Evolutionary conservation across 1,140 invertebrate genomes (phyloP).

Genomic region (Drosophila yakuba): DNA sequence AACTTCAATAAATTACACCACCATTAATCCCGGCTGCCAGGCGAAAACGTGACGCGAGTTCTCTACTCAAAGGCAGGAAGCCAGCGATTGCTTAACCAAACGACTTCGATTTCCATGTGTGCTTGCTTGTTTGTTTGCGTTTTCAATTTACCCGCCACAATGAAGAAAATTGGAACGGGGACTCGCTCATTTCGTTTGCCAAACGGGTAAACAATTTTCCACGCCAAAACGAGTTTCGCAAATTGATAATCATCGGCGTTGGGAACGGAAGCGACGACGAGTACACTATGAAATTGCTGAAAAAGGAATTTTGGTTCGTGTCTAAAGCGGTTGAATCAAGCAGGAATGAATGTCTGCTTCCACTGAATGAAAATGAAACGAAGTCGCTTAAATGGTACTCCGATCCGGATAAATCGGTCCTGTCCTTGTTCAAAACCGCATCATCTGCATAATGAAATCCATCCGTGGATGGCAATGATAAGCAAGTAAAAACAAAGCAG

Average conservation of each 20-base stretch:
- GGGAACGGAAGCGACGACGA: neutral
- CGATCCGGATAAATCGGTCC: neutral
- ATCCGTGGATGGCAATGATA: conserved; percentile 39
- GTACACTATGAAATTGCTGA: conserved; percentile 19
- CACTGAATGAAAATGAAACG: neutral
- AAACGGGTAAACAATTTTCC: conserved; percentile 55
- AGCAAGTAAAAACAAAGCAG: conserved; percentile 35
- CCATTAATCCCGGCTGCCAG: conserved; percentile 62
- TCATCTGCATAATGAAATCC: conserved; percentile 33
- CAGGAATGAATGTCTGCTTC: neutral
- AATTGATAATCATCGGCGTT: conserved; percentile 71
- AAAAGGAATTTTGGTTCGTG: conserved; percentile 1
- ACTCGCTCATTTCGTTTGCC: conserved; percentile 13
- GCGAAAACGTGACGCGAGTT: conserved; percentile 27
- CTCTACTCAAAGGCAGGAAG: conserved; percentile 19
- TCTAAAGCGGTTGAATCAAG: neutral
- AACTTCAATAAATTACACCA: conserved; percentile 63
- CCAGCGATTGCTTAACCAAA: conserved; percentile 48
- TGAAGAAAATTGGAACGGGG: neutral
- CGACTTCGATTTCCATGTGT: conserved; percentile 69
- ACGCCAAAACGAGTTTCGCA: conserved; percentile 54
- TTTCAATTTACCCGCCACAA: conserved; percentile 57
- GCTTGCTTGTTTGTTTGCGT: conserved; percentile 55
- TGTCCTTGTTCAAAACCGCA: conserved; percentile 24
- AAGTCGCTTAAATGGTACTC: neutral